Percentiles rank a stretch among this genome's conserved stretches.
These are phyloP conservation scores for Philaethria dido DNA, from an alignment of 2,888 invertebrate species.

Conservation along the genomic window DNA sequence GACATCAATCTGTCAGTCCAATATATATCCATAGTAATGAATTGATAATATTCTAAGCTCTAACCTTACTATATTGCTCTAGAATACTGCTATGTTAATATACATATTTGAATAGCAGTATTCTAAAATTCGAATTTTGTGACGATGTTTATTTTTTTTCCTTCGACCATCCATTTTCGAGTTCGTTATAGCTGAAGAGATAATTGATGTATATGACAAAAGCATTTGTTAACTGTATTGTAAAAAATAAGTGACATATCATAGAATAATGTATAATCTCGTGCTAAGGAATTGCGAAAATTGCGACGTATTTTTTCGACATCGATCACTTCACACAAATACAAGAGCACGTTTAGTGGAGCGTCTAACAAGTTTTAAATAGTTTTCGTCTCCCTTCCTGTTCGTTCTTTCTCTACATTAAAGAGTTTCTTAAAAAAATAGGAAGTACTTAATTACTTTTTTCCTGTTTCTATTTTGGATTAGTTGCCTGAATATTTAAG, in stretches of 20 bases:
- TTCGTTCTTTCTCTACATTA: conserved; percentile 33
- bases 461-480: conserved; percentile 35
- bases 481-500: neutral
- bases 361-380: conserved; percentile 40
- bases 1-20: conserved; percentile 8
- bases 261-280: neutral
- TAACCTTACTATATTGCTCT: neutral
- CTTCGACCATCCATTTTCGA: no score
- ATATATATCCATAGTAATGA: conserved; percentile 13
- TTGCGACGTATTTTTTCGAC: conserved; percentile 22
- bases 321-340: conserved; percentile 36
- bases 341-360: conserved; percentile 28
- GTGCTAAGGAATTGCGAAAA: conserved; percentile 18
- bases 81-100: no score
- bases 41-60: conserved; percentile 10
- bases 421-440: conserved; percentile 42
- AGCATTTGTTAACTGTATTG: no score
- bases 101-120: no score
- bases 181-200: no score
- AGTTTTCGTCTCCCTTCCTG: conserved; percentile 40
- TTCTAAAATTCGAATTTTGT: no score
- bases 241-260: neutral
- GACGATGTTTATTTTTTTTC: no score
- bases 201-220: no score
- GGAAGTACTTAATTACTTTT: conserved; percentile 46